phyloP scores from a whole-genome alignment of 1,140 invertebrate species.

The Euwallacea fornicatus region DNA sequence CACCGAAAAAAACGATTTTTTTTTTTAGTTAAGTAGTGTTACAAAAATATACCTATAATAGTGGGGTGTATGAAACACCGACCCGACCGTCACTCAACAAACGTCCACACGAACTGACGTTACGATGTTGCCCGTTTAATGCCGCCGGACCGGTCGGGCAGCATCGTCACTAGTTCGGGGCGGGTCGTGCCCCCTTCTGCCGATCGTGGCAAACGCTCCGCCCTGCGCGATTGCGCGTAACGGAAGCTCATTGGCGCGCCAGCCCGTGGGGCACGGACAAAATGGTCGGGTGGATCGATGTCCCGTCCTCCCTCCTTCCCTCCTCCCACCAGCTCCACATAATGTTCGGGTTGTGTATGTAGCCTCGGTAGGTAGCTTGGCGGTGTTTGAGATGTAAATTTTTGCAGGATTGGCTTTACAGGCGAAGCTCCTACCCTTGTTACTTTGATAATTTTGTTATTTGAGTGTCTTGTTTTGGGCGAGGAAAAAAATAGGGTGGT shows the following conservation, averaged over 20 bases:
- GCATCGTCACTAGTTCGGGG: conserved; percentile 37
- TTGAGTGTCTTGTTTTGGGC: too few species aligned
- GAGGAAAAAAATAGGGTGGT: too few species aligned
- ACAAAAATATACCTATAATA: too few species aligned
- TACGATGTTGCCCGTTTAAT: conserved; percentile 8
- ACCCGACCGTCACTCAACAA: conserved; percentile 6
- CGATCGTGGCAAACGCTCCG: conserved; percentile 32
- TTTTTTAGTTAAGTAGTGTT: too few species aligned
- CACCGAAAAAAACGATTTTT: too few species aligned
- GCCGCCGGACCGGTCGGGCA: conserved; percentile 36
- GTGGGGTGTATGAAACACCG: too few species aligned
- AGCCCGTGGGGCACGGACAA: conserved; percentile 47
- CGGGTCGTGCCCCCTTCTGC: conserved; percentile 35
- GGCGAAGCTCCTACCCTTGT: too few species aligned
- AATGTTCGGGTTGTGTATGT: conserved; percentile 9
- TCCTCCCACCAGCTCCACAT: neutral
- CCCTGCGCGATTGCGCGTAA: conserved; percentile 40
- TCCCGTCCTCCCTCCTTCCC: neutral
- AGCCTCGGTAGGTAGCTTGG: neutral
- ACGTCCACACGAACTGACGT: conserved; percentile 31
- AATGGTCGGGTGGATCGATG: conserved; percentile 50
- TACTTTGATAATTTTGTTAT: too few species aligned
- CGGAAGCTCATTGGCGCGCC: conserved; percentile 44
- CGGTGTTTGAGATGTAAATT: conserved; percentile 35
- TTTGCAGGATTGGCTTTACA: conserved; percentile 27